Base-by-base conservation (phyloP, 2,888 invertebrate genomes). In the Trachelus troglodyta region DNA sequence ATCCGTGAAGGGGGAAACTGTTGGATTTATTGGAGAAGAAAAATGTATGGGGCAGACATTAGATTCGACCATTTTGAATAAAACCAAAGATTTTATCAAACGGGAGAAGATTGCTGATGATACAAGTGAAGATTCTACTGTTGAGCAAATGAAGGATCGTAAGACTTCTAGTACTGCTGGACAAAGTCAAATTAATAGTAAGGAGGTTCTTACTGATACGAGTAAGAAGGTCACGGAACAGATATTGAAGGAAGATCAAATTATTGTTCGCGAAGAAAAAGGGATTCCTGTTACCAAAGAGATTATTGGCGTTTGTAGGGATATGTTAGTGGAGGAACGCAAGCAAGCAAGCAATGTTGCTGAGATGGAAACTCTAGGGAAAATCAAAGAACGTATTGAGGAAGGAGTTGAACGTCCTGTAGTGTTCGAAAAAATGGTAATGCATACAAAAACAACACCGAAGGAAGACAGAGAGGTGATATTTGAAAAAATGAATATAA, bases 61-160 rank as follows among this genome's bases (percentile, higher is more conserved):
- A 33, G 34, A 83, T 81, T 56, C 84, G 79, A 23, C 81, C 83
- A 12, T 83, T 73, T 75, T 73, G 34, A 56, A 76, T 4, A 75
- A 75, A 73, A 34, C 76, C n/a, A 75, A 83, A 33, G 77, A 83
- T 34, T 69, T 79, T 23, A 34, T 77, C 30, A 75, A 77, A n/a
- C 79, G 79, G 34, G 81, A 79, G 37, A 80, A 74, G n/a, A 76
- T 4, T 6, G 23, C 1, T 56, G 40, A 15, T 56, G 40, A 56
- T 56, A 23, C 9, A 23, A 6, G 1, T 56, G 23, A 23, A 56
- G 40, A 6, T 15, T 23, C 4, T 56, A 23, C 9, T 56, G 40
- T 23, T 56, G 23, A 23, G 40, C 40, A 23, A 9, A 23, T 2
- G 0, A 9, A 56, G 40, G 9, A 56, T 6, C 23, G 1, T 56